Evolutionary conservation across 2,797 vertebrate genomes (phyloP).

Genomic region (Schizothorax lantsangensis): DNA sequence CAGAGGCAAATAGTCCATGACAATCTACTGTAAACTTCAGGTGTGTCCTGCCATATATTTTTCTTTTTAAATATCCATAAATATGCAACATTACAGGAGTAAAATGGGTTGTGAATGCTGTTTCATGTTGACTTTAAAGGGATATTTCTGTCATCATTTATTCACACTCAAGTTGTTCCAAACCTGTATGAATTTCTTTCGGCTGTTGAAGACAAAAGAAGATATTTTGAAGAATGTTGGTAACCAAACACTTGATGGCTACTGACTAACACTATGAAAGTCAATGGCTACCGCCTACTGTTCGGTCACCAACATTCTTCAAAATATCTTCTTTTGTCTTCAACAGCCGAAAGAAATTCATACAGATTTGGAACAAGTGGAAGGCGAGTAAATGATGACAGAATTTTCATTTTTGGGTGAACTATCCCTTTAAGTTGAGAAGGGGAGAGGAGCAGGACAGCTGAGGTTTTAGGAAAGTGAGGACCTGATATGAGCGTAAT

Average conservation of each 20-base stretch:
- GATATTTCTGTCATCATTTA: background rate
- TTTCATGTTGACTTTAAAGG: background rate
- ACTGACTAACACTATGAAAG: background rate
- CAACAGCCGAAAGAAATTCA: background rate
- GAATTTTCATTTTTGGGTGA: background rate
- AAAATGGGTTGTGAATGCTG: background rate
- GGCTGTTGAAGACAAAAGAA: background rate
- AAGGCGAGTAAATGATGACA: background rate
- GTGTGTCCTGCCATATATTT: background rate
- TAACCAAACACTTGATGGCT: background rate
- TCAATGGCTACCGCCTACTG: background rate
- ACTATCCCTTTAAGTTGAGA: background rate
- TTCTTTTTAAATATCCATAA: background rate
- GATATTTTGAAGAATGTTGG: background rate
- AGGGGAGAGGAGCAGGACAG: constrained; percentile 1
- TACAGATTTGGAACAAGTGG: background rate
- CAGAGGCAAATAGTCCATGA: background rate
- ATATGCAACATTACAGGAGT: background rate
- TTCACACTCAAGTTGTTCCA: background rate
- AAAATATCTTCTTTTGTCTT: background rate
- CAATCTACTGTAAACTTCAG: background rate
- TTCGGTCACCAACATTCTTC: background rate
- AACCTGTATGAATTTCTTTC: background rate
- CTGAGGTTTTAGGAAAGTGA: constrained; percentile 42
- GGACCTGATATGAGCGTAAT: constrained; percentile 50